Conservation (phyloP, 1,140 invertebrate species). For the Microplitis demolitor region DNA sequence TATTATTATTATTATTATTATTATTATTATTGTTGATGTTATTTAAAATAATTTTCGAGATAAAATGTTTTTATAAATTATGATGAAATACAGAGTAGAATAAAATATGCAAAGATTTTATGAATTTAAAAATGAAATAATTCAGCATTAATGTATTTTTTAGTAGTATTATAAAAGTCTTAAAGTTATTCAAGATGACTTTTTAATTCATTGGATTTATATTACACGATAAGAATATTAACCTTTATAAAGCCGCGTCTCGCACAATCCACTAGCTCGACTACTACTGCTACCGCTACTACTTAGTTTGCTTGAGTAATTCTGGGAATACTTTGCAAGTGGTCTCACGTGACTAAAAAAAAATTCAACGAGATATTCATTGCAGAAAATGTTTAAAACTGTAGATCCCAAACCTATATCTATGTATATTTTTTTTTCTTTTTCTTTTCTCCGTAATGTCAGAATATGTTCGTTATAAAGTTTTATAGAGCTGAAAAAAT, state of each 20-base stretch:
- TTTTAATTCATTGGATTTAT: constrained; percentile 19
- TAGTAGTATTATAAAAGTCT: neutral
- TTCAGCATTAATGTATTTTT: neutral
- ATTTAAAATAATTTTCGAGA: too few relatives aligned
- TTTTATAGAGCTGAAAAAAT: constrained; percentile 3
- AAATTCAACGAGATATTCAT: constrained; percentile 11
- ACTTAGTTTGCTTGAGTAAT: neutral
- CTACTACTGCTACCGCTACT: neutral
- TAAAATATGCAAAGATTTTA: neutral
- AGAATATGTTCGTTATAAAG: neutral
- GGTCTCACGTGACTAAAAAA: constrained; percentile 12
- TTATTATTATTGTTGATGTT: too few relatives aligned
- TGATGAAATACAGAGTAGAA: too few relatives aligned
- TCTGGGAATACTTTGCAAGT: neutral
- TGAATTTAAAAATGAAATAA: constrained; percentile 1
- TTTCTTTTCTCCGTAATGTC: neutral
- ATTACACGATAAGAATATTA: constrained; percentile 23
- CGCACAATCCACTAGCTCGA: neutral
- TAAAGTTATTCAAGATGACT: constrained; percentile 22
- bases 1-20: too few relatives aligned
- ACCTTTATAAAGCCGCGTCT: constrained; percentile 8
- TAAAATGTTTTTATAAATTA: too few relatives aligned
- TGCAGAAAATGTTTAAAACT: constrained; percentile 2
- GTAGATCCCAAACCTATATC: neutral
- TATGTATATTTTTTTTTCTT: neutral